phyloP scores from a whole-genome alignment of 1,140 invertebrate species.

The Platyura marginata region DNA sequence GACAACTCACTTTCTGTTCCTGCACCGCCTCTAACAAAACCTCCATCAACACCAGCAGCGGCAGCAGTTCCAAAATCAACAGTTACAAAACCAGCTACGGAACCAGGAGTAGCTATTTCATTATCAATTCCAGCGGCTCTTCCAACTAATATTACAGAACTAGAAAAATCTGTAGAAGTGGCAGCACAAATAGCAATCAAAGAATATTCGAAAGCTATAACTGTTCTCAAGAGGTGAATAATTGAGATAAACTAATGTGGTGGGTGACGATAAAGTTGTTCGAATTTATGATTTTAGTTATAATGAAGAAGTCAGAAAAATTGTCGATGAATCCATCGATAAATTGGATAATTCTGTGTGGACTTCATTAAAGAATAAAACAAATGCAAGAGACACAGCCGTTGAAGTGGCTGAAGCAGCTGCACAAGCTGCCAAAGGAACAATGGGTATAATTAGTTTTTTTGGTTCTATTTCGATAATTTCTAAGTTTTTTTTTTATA shows the following conservation, averaged over 20 bases:
- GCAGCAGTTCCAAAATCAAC: neutral
- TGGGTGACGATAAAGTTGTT: neutral
- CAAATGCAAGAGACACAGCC: constrained; percentile 29
- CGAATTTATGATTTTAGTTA: constrained; percentile 21
- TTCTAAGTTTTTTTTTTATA: constrained; percentile 6
- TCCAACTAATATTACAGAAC: constrained; percentile 20
- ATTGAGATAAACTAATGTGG: too few relatives aligned
- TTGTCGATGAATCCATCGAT: constrained; percentile 36
- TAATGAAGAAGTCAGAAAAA: constrained; percentile 35
- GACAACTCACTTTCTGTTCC: neutral
- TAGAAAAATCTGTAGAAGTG: constrained; percentile 33
- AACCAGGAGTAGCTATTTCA: neutral
- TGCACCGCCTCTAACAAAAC: neutral
- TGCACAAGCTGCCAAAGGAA: constrained; percentile 18
- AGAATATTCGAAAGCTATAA: constrained; percentile 32
- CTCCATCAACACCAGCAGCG: neutral
- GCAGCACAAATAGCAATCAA: constrained; percentile 31
- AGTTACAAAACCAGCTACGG: neutral
- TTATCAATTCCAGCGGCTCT: neutral
- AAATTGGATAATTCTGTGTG: constrained; percentile 30
- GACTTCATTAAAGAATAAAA: constrained; percentile 37
- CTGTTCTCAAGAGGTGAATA: constrained; percentile 26
- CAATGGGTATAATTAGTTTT: constrained; percentile 11
- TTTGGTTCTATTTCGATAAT: constrained; percentile 1
- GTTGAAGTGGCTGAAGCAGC: constrained; percentile 30